phyloP scores from a whole-genome alignment of 2,888 invertebrate genomes.

The Gibbula magus region DNA sequence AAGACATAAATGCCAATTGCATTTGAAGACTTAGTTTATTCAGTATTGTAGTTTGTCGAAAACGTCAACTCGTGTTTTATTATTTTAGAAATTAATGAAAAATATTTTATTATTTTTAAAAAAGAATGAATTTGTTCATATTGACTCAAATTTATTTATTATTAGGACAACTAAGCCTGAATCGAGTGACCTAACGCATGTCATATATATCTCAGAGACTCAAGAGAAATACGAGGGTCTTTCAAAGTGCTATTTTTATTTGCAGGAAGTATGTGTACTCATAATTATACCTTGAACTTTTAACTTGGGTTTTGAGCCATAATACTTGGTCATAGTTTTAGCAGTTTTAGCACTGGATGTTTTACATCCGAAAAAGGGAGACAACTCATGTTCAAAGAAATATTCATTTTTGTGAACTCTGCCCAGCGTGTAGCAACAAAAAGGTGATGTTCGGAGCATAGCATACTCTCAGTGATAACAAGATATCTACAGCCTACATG shows the following conservation, averaged over 20 bases:
- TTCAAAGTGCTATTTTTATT: constrained; percentile 9
- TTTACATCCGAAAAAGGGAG: no score
- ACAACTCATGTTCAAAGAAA: no score
- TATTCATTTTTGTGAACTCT: no score
- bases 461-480: no score
- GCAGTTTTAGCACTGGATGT: no score
- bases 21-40: background rate
- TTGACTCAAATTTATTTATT: background rate
- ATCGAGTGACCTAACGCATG: background rate
- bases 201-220: background rate
- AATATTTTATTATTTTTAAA: background rate
- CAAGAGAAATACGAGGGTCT: background rate
- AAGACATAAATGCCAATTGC: background rate
- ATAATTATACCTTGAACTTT: constrained; percentile 11
- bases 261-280: background rate
- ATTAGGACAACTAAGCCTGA: no score
- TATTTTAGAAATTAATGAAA: background rate
- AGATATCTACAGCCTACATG: no score
- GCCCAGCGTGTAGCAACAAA: no score
- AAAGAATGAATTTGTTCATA: background rate
- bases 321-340: background rate
- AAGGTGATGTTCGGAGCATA: no score
- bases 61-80: background rate
- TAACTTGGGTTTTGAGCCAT: background rate
- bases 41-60: background rate